Conservation (phyloP, 2,797 vertebrate genomes). For the Chelon auratus region DNA sequence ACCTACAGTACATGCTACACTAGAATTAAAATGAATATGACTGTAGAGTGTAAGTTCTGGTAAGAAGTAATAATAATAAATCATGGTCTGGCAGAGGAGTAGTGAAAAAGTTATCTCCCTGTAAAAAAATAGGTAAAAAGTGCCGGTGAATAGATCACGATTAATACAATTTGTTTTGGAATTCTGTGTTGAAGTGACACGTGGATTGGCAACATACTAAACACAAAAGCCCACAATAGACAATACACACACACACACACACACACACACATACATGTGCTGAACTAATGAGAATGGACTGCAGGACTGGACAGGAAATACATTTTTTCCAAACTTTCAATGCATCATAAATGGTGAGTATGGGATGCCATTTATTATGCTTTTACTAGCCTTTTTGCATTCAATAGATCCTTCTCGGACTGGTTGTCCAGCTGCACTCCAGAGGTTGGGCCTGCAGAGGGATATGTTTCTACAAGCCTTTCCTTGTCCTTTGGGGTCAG, state of each 20-base stretch:
- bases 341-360: constrained; percentile 91
- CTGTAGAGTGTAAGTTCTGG: neutral
- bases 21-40: neutral
- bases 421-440: constrained; percentile 83
- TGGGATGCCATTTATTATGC: constrained; percentile 92
- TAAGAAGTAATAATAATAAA: neutral
- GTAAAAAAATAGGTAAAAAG: neutral
- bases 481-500: constrained; percentile 77
- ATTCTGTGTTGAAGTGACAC: constrained; percentile 53
- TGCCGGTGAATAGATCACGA: neutral
- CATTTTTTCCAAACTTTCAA: constrained; percentile 55
- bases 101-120: neutral
- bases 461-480: constrained; percentile 79
- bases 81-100: neutral
- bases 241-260: constrained; percentile 17
- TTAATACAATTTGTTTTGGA: constrained; percentile 52
- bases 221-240: constrained; percentile 7
- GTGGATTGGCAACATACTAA: constrained; percentile 4
- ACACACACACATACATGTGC: neutral
- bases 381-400: constrained; percentile 94
- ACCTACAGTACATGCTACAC: neutral
- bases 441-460: constrained; percentile 75
- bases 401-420: constrained; percentile 83
- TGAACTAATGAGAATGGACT: constrained; percentile 57
- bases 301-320: constrained; percentile 74